Conservation (phyloP, 2,888 invertebrate species). For the Chrysodeixis includens region DNA sequence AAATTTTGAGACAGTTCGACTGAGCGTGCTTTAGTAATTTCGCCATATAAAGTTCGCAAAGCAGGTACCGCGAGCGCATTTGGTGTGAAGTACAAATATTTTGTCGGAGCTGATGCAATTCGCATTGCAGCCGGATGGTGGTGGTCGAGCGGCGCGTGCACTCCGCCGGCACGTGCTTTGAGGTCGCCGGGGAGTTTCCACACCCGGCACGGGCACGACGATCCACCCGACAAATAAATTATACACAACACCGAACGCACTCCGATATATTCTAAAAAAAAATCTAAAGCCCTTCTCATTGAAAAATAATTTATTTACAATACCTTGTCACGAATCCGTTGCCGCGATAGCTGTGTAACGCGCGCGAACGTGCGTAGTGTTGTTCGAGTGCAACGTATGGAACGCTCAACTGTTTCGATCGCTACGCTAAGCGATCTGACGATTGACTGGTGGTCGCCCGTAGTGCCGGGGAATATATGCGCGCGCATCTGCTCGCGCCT, state of each 20-base stretch:
- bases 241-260: slow-evolving; percentile 55
- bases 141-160: slow-evolving; percentile 64
- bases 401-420: slow-evolving; percentile 67
- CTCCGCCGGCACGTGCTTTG: slow-evolving; percentile 67
- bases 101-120: slow-evolving; percentile 72
- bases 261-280: slow-evolving; percentile 39
- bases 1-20: slow-evolving; percentile 32
- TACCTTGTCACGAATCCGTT: slow-evolving; percentile 68
- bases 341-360: slow-evolving; percentile 61
- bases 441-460: slow-evolving; percentile 82
- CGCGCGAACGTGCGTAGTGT: slow-evolving; percentile 66
- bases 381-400: slow-evolving; percentile 59
- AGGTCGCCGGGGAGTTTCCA: slow-evolving; percentile 74
- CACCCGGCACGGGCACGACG: slow-evolving; percentile 58
- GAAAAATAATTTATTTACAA: slow-evolving; percentile 59
- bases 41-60: slow-evolving; percentile 68
- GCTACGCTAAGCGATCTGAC: slow-evolving; percentile 69
- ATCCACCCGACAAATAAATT: slow-evolving; percentile 55
- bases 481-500: slow-evolving; percentile 84
- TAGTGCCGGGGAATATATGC: slow-evolving; percentile 82
- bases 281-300: slow-evolving; percentile 30
- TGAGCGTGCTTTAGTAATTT: slow-evolving; percentile 52
- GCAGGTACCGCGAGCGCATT: slow-evolving; percentile 66
- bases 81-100: slow-evolving; percentile 57
- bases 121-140: slow-evolving; percentile 69